phyloP scores from a whole-genome alignment of 2,797 vertebrate genomes.

The Coregonus suidteri region DNA sequence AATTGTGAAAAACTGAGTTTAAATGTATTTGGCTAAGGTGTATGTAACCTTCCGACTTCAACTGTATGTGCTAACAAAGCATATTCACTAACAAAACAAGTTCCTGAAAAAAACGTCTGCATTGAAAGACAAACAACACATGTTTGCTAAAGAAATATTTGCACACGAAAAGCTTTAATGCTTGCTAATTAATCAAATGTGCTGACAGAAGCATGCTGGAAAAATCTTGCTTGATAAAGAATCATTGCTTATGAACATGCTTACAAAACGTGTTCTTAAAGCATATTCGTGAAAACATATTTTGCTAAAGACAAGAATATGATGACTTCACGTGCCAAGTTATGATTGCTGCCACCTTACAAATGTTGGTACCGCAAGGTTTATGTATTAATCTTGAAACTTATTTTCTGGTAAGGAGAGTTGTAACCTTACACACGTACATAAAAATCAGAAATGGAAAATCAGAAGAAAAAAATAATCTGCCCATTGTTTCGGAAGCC shows the following conservation, averaged over 20 bases:
- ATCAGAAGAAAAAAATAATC: constrained; percentile 27
- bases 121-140: neutral
- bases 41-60: too few relatives aligned
- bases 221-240: neutral
- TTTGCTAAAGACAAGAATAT: neutral
- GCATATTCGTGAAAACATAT: neutral
- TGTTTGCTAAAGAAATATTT: constrained; percentile 14
- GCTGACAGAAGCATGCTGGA: constrained; percentile 44
- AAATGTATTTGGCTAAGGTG: too few relatives aligned
- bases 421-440: neutral
- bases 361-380: neutral
- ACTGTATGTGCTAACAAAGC: neutral
- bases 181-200: constrained; percentile 25
- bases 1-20: too few relatives aligned
- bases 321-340: neutral
- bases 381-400: neutral
- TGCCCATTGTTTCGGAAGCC: constrained; percentile 23
- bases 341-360: neutral
- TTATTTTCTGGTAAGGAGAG: neutral
- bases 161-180: neutral
- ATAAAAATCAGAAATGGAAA: constrained; percentile 14
- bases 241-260: constrained; percentile 12
- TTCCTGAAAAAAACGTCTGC: constrained; percentile 16
- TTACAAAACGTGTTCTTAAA: neutral
- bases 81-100: constrained; percentile 22